Percentiles rank a stretch among this genome's conserved stretches.
Evolutionary conservation across 2,113 vertebrate species (phyloP).

Genomic region (Arvicanthis niloticus): DNA sequence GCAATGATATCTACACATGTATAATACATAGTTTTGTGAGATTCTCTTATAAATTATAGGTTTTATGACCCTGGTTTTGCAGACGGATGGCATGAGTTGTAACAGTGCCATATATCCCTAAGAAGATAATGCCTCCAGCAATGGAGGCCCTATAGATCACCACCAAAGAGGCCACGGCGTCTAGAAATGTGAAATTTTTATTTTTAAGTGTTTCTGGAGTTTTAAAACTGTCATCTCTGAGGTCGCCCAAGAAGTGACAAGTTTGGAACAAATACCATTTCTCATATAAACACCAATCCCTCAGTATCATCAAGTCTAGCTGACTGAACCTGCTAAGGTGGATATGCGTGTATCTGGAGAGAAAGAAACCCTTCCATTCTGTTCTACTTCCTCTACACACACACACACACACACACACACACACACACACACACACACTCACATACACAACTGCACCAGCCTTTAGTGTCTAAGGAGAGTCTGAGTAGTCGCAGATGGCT

Average conservation of each 20-base stretch:
- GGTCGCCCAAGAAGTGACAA: slow-evolving; percentile 46
- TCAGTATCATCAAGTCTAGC: not conserved
- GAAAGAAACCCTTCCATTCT: not conserved
- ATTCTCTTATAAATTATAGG: not conserved
- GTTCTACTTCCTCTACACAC: no score
- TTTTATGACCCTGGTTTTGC: slow-evolving; percentile 61
- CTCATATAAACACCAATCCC: not conserved
- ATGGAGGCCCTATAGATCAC: not conserved
- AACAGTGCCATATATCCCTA: not conserved
- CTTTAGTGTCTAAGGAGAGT: not conserved
- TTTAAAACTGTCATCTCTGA: slow-evolving; percentile 59
- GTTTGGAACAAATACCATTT: slow-evolving; percentile 36
- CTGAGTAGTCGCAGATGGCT: not conserved
- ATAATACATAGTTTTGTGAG: slow-evolving; percentile 59
- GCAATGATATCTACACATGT: not conserved
- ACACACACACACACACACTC: not conserved
- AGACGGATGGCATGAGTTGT: slow-evolving; percentile 65
- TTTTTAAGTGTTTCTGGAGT: slow-evolving; percentile 57
- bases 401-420: not conserved
- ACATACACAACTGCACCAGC: no score
- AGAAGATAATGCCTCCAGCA: slow-evolving; percentile 47
- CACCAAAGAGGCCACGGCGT: not conserved
- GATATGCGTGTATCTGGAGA: not conserved
- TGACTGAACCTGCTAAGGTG: not conserved
- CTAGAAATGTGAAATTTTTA: slow-evolving; percentile 45